These are phyloP conservation scores for Callionymus lyra DNA, from an alignment of 2,113 vertebrate species.

Conservation along the genomic window DNA sequence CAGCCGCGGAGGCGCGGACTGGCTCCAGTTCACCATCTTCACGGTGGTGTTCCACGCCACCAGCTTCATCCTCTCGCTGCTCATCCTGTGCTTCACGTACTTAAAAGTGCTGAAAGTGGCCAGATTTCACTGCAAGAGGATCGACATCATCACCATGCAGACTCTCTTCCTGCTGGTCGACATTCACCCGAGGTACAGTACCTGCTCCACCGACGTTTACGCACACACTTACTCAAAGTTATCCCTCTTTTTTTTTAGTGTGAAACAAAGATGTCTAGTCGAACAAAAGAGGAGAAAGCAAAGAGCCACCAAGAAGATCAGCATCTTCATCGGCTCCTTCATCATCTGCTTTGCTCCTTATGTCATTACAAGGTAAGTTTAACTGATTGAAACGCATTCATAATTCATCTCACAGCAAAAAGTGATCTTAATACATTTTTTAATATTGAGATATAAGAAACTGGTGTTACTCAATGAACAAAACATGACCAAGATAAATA, in stretches of 20 bases:
- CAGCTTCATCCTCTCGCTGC: conserved; percentile 72
- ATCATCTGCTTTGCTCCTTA: conserved; percentile 78
- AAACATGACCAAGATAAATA: too few relatives aligned
- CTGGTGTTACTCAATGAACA: too few relatives aligned
- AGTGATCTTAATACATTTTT: background rate
- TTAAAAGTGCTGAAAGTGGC: conserved; percentile 76
- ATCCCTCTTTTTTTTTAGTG: conserved; percentile 56
- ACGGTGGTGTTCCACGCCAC: conserved; percentile 74
- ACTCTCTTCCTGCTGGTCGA: conserved; percentile 78
- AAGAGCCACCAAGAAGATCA: conserved; percentile 77
- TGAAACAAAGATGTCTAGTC: conserved; percentile 72
- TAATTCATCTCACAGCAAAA: background rate
- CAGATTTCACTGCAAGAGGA: conserved; percentile 75
- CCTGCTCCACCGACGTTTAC: background rate
- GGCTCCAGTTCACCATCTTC: conserved; percentile 68
- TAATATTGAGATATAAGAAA: background rate
- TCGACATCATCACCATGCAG: conserved; percentile 77
- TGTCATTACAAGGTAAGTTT: conserved; percentile 71
- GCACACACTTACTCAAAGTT: background rate
- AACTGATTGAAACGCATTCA: conserved; percentile 5
- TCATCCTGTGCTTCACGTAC: conserved; percentile 76
- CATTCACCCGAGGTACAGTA: conserved; percentile 75
- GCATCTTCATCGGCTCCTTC: conserved; percentile 80
- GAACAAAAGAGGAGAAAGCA: conserved; percentile 75
- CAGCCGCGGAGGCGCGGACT: conserved; percentile 18